A percentile compares a stretch with the other conserved stretches of the same genome.
Conservation (phyloP, 2,797 vertebrate species). For the Hafferia zeledoni region DNA sequence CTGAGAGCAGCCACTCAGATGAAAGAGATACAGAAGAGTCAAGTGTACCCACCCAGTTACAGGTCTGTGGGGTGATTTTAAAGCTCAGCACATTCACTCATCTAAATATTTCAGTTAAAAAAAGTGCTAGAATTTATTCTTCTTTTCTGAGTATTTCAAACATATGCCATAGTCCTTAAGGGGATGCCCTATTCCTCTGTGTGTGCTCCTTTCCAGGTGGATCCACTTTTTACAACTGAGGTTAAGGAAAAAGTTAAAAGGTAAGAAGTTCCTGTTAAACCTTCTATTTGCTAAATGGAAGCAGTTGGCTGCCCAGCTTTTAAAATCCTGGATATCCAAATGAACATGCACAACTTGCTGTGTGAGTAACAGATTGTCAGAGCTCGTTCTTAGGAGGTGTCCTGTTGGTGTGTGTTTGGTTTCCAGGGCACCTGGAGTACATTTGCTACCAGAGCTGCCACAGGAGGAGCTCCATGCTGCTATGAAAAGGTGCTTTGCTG, state of each 20-base stretch:
- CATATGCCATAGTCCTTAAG: neutral
- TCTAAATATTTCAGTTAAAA: neutral
- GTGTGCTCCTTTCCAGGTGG: slow-evolving; percentile 80
- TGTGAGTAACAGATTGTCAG: neutral
- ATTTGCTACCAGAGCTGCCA: slow-evolving; percentile 83
- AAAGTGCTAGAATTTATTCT: neutral
- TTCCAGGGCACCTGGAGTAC: slow-evolving; percentile 85
- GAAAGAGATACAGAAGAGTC: neutral
- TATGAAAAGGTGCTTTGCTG: slow-evolving; percentile 81
- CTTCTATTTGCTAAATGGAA: neutral
- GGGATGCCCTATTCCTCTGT: neutral
- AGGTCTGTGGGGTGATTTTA: neutral
- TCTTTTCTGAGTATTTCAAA: neutral
- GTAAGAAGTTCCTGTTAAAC: neutral
- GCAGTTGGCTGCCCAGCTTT: neutral
- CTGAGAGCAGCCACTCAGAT: neutral
- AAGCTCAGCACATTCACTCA: neutral
- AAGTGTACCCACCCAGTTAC: neutral
- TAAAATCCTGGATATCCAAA: accelerated
- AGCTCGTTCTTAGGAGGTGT: neutral
- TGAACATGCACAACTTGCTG: neutral
- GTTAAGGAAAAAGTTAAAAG: slow-evolving; percentile 81
- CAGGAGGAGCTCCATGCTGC: slow-evolving; percentile 89
- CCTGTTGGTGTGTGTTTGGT: neutral
- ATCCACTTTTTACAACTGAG: slow-evolving; percentile 83